Percentiles rank a stretch among this genome's conserved stretches.
phyloP scores from a whole-genome alignment of 1,140 invertebrate genomes.

The Diorhabda elongata region DNA sequence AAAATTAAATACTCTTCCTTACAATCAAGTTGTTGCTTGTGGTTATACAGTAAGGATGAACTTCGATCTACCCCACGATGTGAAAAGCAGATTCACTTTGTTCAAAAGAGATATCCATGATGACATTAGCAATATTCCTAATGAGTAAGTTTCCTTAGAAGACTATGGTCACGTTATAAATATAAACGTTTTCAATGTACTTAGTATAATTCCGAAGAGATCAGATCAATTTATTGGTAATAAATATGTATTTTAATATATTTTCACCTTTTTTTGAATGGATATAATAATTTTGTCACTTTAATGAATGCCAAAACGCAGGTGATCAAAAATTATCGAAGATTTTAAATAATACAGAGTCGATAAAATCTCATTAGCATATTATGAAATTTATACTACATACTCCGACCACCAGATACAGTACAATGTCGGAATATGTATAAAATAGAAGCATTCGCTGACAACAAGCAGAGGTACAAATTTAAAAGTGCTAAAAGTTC shows the following conservation, averaged over 20 bases:
- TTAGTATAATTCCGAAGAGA: background rate
- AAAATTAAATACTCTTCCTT: conserved; percentile 34
- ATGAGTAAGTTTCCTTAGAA: conserved; percentile 25
- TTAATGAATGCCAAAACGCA: no score
- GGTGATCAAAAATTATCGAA: no score
- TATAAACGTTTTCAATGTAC: background rate
- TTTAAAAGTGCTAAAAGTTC: no score
- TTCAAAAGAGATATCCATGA: conserved; percentile 38
- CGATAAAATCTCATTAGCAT: no score
- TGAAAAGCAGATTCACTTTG: conserved; percentile 29
- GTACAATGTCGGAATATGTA: no score
- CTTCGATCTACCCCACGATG: conserved; percentile 34
- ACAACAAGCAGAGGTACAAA: no score
- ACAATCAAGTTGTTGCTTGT: conserved; percentile 33
- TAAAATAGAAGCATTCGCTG: no score
- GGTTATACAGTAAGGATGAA: conserved; percentile 38
- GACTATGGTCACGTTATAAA: background rate
- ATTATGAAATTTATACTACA: no score
- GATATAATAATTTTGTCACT: no score
- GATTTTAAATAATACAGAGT: no score
- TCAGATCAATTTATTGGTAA: background rate
- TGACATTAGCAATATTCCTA: conserved; percentile 31
- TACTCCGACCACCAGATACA: no score
- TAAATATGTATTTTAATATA: background rate
- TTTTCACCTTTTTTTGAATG: no score